These are phyloP conservation scores for Orussus abietinus DNA, from an alignment of 1,140 invertebrate species.

Conservation along the genomic window DNA sequence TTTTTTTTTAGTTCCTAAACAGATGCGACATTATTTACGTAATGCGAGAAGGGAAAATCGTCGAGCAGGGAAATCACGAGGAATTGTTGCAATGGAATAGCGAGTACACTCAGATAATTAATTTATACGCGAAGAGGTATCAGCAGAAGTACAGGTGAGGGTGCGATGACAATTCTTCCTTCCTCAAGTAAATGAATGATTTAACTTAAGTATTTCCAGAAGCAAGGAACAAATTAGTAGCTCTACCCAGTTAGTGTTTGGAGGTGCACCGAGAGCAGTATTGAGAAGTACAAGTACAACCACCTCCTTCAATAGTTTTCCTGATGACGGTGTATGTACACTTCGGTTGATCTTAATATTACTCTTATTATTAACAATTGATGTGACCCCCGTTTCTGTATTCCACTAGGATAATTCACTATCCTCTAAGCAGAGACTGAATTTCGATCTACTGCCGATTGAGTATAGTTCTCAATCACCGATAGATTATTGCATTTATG, in stretches of 20 bases:
- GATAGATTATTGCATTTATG: conserved; percentile 12
- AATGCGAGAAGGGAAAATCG: conserved; percentile 51
- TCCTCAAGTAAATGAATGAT: conserved; percentile 10
- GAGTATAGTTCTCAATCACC: conserved; percentile 5
- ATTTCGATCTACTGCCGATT: neutral
- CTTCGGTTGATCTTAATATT: neutral
- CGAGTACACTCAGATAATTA: conserved; percentile 53
- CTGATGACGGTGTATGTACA: conserved; percentile 9
- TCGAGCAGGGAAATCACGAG: conserved; percentile 48
- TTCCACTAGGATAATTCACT: neutral
- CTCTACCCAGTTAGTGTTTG: conserved; percentile 12
- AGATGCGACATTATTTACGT: conserved; percentile 54
- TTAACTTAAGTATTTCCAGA: neutral
- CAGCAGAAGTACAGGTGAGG: conserved; percentile 25
- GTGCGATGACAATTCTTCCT: conserved; percentile 9
- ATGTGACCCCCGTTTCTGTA: neutral
- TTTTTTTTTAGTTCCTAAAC: conserved; percentile 42
- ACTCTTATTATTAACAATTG: neutral
- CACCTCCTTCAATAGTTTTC: conserved; percentile 9
- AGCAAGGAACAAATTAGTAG: conserved; percentile 10
- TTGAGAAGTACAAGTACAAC: conserved; percentile 11
- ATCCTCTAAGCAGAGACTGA: neutral
- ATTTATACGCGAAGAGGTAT: conserved; percentile 36
- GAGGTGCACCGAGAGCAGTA: conserved; percentile 12
- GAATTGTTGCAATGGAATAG: conserved; percentile 37